Percentiles rank a stretch among this genome's conserved stretches.
Evolutionary conservation across 2,113 vertebrate genomes (phyloP).

Genomic region (Phrynocephalus versicolor): DNA sequence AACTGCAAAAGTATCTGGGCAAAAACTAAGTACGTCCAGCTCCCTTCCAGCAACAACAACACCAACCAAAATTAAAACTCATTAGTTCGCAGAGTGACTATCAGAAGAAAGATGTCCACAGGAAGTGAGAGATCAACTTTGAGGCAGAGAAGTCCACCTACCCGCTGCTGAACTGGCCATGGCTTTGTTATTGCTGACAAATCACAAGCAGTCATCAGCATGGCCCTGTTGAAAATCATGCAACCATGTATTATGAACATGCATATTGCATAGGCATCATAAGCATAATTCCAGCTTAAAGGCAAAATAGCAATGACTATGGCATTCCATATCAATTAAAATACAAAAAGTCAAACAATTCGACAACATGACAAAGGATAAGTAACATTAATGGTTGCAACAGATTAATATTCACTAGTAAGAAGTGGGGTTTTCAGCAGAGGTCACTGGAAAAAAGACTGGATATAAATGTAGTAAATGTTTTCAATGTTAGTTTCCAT

Average conservation of each 20-base stretch:
- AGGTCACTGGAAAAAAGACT: not conserved
- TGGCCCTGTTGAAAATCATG: conserved; percentile 80
- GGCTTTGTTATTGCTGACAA: conserved; percentile 98
- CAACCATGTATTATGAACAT: not conserved
- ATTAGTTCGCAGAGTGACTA: too few relatives aligned
- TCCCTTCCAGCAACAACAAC: too few relatives aligned
- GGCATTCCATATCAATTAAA: not conserved
- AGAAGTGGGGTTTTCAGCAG: not conserved
- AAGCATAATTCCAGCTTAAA: not conserved
- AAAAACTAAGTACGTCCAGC: not conserved
- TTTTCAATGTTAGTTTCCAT: too few relatives aligned
- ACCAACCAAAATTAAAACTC: too few relatives aligned
- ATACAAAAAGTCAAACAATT: conserved; percentile 23
- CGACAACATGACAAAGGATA: conserved; percentile 5
- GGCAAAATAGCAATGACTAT: not conserved
- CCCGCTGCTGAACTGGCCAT: conserved; percentile 96
- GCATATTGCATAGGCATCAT: not conserved
- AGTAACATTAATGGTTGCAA: not conserved
- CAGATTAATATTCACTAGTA: not conserved
- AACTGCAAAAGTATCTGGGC: not conserved
- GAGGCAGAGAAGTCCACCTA: conserved; percentile 71
- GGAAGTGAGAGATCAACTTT: not conserved
- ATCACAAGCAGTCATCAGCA: conserved; percentile 99
- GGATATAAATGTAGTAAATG: not conserved
- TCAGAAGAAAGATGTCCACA: not conserved